Percentiles rank a stretch among this genome's conserved stretches.
These are phyloP conservation scores for Drosophila stalkeri DNA, from an alignment of 2,888 invertebrate genomes.

Conservation along the genomic window DNA sequence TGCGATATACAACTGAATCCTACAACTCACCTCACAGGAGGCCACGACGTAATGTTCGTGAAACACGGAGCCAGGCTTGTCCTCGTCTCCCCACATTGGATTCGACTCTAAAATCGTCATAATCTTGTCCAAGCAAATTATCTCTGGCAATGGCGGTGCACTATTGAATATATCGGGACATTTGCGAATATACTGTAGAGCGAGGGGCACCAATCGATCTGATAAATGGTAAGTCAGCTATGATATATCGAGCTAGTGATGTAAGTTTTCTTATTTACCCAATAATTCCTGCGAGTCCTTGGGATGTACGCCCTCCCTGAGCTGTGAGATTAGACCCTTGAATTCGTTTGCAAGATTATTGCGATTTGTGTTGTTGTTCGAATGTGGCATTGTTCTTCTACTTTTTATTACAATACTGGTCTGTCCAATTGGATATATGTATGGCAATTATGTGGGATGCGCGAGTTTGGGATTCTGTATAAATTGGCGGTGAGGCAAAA, in stretches of 20 bases:
- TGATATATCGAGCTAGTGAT: not conserved
- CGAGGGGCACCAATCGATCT: constrained; percentile 39
- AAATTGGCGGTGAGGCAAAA: constrained; percentile 8
- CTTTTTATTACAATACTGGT: not conserved
- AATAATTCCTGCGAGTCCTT: constrained; percentile 26
- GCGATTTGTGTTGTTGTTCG: constrained; percentile 6
- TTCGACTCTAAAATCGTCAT: constrained; percentile 18
- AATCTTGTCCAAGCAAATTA: constrained; percentile 35
- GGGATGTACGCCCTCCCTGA: constrained; percentile 7
- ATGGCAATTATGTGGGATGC: not conserved
- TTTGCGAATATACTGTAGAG: constrained; percentile 36
- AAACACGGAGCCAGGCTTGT: constrained; percentile 26
- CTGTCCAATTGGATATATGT: not conserved
- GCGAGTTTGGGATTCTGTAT: constrained; percentile 20
- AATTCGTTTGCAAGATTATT: constrained; percentile 13
- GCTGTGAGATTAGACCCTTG: constrained; percentile 6
- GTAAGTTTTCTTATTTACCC: constrained; percentile 12
- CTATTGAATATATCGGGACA: constrained; percentile 19
- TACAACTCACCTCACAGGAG: constrained; percentile 24
- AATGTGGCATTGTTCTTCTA: not conserved
- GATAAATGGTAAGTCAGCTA: not conserved
- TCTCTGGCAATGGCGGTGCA: constrained; percentile 21
- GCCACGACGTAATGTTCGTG: constrained; percentile 24
- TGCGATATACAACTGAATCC: not conserved
- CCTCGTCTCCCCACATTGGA: not conserved